Base-by-base conservation (phyloP, 2,113 vertebrate genomes). In the Bungarus multicinctus region DNA sequence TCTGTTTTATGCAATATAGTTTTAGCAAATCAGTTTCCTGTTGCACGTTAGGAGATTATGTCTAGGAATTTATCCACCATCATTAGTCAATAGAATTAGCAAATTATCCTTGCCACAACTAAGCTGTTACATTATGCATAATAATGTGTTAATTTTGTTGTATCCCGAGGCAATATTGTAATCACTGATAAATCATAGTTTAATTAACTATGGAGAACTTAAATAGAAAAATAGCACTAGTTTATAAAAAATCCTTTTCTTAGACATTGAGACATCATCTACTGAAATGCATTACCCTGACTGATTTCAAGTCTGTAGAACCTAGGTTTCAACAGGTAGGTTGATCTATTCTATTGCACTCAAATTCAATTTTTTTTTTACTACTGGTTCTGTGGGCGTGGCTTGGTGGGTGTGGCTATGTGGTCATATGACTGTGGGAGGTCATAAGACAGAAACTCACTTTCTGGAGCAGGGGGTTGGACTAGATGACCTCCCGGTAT, bases 61-160 rank as follows among this genome's bases (percentile, higher is more conserved):
- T n/a, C 90, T 92, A 92, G 92, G 57, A 64, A 85, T 90, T 94
- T 93, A 95, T 89, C 91, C 11, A 87, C 74, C 39, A 88, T 53
- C 94, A 94, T 50, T 57, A 94, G 57, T 95, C 5, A 2, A 52
- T 93, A 94, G 88, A 91, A 93, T 94, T 85, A 95, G 25, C n/a
- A 87, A 87, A 25, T 23, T 89, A 93, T 27, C 53, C 88, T 89
- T 91, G 64, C 53, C 60, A 91, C 54, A 69, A 91, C 60, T 85
- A 85, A 16, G n/a, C 39, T 30, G 8, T 45, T 92, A 25, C 91
- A 45, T 88, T 92, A 39, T 1, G 20, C 93, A 91, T 93, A 95
- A 60, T 85, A 90, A 94, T n/a, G 52, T 34, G 64, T 9, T 25
- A 92, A 93, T 88, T 91, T 92, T 89, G 74, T 45, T 92, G 95